Conservation (phyloP, 2,888 invertebrate genomes). For the Limenitis camilla region DNA sequence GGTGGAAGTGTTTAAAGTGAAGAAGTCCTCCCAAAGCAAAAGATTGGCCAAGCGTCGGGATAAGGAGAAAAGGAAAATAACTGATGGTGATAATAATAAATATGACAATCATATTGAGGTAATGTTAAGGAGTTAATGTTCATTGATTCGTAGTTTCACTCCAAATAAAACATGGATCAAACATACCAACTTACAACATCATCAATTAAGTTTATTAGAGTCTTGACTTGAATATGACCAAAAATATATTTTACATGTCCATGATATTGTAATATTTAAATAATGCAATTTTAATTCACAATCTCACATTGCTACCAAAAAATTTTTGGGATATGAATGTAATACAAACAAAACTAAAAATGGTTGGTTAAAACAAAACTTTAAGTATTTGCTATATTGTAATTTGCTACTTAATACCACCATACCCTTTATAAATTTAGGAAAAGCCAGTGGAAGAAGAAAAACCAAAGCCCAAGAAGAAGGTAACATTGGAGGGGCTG, state of each 20-base stretch:
- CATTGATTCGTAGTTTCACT: not conserved
- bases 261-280: no score
- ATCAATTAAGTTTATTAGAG: no score
- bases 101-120: constrained; percentile 56
- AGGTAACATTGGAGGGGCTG: constrained; percentile 67
- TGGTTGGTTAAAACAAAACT: no score
- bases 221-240: no score
- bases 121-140: constrained; percentile 31
- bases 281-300: no score
- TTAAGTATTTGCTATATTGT: no score
- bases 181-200: no score
- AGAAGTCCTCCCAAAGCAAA: constrained; percentile 95
- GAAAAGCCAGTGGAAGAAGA: constrained; percentile 38
- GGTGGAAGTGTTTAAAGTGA: constrained; percentile 91
- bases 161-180: no score
- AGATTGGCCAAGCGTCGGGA: constrained; percentile 88
- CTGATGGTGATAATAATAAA: constrained; percentile 59
- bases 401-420: not conserved
- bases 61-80: constrained; percentile 74
- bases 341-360: no score
- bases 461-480: constrained; percentile 48
- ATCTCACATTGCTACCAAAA: no score
- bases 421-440: constrained; percentile 25
- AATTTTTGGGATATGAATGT: no score
- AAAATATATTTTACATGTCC: no score